Percentiles rank a stretch among this genome's conserved stretches.
These are phyloP conservation scores for Drosophila mulleri DNA, from an alignment of 2,888 invertebrate genomes.

Conservation along the genomic window DNA sequence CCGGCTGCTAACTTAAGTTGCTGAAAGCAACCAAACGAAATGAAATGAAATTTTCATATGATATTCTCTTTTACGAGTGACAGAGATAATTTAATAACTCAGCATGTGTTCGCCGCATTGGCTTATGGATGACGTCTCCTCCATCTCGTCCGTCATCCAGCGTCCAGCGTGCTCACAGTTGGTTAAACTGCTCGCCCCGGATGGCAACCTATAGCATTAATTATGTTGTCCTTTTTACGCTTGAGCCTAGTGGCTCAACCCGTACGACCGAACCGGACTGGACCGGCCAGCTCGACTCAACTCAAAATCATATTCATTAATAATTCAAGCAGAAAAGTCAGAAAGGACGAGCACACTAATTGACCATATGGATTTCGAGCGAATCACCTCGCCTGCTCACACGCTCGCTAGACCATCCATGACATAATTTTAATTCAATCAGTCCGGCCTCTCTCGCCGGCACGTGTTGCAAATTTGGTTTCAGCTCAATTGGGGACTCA, in stretches of 20 bases:
- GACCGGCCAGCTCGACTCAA: neutral
- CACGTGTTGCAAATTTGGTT: conserved; percentile 18
- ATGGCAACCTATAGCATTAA: conserved; percentile 66
- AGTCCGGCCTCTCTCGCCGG: conserved; percentile 19
- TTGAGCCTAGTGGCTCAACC: conserved; percentile 41
- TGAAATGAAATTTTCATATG: conserved; percentile 79
- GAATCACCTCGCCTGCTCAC: conserved; percentile 4
- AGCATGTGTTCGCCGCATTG: conserved; percentile 63
- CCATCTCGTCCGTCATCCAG: neutral
- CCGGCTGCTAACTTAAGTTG: conserved; percentile 26
- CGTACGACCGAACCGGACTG: neutral
- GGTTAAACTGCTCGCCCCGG: conserved; percentile 48
- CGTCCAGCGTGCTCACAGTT: conserved; percentile 26
- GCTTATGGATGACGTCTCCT: conserved; percentile 46
- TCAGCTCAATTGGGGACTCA: conserved; percentile 78
- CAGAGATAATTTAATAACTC: conserved; percentile 77
- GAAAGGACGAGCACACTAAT: conserved; percentile 72
- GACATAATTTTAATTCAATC: conserved; percentile 61
- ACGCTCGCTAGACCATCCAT: conserved; percentile 20
- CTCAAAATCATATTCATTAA: conserved; percentile 70
- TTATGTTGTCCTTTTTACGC: conserved; percentile 78
- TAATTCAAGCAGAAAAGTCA: conserved; percentile 77
- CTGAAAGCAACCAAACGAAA: conserved; percentile 72
- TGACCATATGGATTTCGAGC: conserved; percentile 71
- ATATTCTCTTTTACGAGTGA: conserved; percentile 75